Evolutionary conservation across 2,888 invertebrate genomes (phyloP), one percentile per base, ranked within the genome.

Genomic region (Drosophila fulvimacula): DNA sequence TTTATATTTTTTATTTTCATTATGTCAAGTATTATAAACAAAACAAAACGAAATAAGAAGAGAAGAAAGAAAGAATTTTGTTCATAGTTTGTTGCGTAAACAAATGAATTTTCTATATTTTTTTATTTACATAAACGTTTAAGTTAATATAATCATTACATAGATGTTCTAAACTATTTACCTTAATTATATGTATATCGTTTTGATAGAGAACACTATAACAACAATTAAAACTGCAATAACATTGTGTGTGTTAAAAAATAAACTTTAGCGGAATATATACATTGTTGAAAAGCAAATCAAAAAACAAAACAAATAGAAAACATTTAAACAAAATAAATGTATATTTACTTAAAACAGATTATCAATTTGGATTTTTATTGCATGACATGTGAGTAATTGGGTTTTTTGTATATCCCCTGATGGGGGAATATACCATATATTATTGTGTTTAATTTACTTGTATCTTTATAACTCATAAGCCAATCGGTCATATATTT

Each of bases 261-360:
- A 71, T 49, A 42, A 74, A 68, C 64, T 49, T 76, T 87, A 87
- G 84, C 78, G 81, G 76, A 84, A 83, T 83, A 83, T 87, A 83
- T 87, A 83, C 84, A 83, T 78, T 87, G 84, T 87, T 83, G 71
- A 80, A 79, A 72, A 78, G 71, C 84, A 72, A 83, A 69, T 19
- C 19, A 55, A 32, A 53, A 52, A 34, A 21, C 0, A 21, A 21
- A 42, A 21, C 3, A 42, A 21, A 21, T 13, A 19, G 36, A 52
- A 53, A 76, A 68, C 79, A 86, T 84, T 78, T 57, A 80, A 80
- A 76, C 42, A 69, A 84, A 87, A 88, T 87, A 85, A 82, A 87
- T 88, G 85, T 85, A 84, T 87, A 88, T 84, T 84, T 84, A 87
- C 88, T 64, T 71, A 76, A 67, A 73, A 65, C 52, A 46, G 13